phyloP scores from a whole-genome alignment of 2,888 invertebrate genomes.

The Pandemis corylana region DNA sequence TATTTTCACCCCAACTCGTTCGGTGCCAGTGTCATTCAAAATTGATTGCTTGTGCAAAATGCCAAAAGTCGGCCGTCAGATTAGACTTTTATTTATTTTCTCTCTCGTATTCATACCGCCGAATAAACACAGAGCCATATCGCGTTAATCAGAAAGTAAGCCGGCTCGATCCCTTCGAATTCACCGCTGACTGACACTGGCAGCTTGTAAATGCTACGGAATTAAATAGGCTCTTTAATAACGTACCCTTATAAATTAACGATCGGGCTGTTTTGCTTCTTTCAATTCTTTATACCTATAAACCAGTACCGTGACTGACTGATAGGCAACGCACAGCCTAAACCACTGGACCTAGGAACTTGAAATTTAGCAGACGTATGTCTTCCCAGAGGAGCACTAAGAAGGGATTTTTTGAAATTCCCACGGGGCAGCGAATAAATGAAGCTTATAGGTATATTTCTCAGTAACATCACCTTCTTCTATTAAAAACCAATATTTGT shows the following conservation, averaged over 20 bases:
- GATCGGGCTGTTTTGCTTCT: background rate
- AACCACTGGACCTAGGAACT: no score
- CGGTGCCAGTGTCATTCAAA: constrained; percentile 62
- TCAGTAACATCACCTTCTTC: no score
- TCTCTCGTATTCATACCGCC: constrained; percentile 39
- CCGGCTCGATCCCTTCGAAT: constrained; percentile 31
- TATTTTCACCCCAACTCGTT: constrained; percentile 61
- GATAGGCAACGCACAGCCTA: no score
- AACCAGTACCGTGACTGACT: no score
- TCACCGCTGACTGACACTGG: constrained; percentile 24
- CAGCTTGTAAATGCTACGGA: constrained; percentile 23
- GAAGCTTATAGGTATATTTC: no score
- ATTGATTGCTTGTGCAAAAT: constrained; percentile 71
- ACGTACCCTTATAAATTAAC: background rate
- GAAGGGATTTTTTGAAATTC: no score
- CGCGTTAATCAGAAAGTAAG: constrained; percentile 37
- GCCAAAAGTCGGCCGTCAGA: constrained; percentile 50
- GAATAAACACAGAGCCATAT: constrained; percentile 25
- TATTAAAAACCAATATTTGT: no score
- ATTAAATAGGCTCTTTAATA: constrained; percentile 7
- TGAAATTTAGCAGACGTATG: no score
- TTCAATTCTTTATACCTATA: background rate
- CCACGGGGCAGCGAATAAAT: no score
- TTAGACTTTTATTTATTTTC: constrained; percentile 45
- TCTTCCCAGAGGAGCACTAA: no score